Base-by-base conservation (phyloP, 1,140 invertebrate species). In the Aphelinus certus region DNA sequence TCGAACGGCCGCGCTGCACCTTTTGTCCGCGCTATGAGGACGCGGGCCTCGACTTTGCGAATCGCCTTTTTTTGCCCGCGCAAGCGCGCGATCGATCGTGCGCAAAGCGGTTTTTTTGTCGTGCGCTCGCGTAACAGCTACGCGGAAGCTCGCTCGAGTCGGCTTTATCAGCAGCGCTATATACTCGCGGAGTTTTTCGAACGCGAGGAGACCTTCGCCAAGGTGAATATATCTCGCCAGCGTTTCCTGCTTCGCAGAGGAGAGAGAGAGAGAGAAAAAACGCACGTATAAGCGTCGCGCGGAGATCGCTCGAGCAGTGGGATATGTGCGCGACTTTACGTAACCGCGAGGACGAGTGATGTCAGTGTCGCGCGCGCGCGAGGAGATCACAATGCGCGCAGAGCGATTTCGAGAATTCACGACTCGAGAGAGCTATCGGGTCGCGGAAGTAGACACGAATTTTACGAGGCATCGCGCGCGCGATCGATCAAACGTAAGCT, bases 301-400 rank as follows among this genome's bases (percentile, higher is more conserved):
- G 43, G 43, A 57, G 10, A 57, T 57, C 53, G 42, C 5, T 7
- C n/a, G 46, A 9, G 45, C 60, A 71, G 62, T 71, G 55, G 77
- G 69, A 76, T 79, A 65, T 77, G 26, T 26, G 26, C 26, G 26
- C 26, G 26, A 26, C 63, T 83, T 85, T 85, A 85, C 65, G 80
- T 83, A 85, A 85, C 76, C 81, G 51, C 51, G 81, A 85, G 84
- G 83, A 82, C 84, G 71, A 48, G 77, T 82, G 82, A 84, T 83
- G 81, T 84, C 82, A 83, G 74, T 83, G 81, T 79, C 73, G 73
- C 75, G 6, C 76, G 75, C 77, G 79, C 76, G 75, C 76, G 82
- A 79, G 26, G 26, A 26, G 26, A 26, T 0, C 26, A 26, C 26
- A 26, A 26, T 26, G 26, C 26, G 26, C 26, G 26, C 80, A 46